Conservation (phyloP, 92 coral and sea anemone species). For the Bergia sp. region DNA sequence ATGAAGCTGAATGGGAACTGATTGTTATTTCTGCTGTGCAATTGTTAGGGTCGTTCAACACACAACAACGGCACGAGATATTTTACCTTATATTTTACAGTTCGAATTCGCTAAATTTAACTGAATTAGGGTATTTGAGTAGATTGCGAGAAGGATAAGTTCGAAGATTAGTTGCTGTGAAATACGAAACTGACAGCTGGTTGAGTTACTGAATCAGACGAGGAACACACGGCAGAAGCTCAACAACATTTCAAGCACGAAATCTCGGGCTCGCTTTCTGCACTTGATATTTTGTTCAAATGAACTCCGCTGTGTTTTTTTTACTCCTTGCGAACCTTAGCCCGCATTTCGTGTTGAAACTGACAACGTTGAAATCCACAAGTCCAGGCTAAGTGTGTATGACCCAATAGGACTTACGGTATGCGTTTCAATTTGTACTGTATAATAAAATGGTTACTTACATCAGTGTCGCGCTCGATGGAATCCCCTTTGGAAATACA, state of each 20-base stretch:
- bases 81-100: conserved; percentile 2
- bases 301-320: background rate
- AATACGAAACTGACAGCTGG: conserved; percentile 35
- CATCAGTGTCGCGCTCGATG: conserved; percentile 24
- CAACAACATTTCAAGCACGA: conserved; percentile 33
- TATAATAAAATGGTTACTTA: conserved; percentile 29
- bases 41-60: conserved; percentile 35
- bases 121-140: conserved; percentile 31
- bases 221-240: conserved; percentile 12
- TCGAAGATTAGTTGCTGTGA: conserved; percentile 12
- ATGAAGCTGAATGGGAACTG: conserved; percentile 27
- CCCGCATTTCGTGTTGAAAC: conserved; percentile 1
- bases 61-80: conserved; percentile 14
- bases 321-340: background rate
- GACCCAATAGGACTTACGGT: conserved; percentile 1
- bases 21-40: conserved; percentile 37
- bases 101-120: conserved; percentile 2
- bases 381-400: background rate
- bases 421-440: conserved; percentile 35
- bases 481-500: conserved; percentile 46
- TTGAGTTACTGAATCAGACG: conserved; percentile 12
- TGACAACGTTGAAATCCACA: conserved; percentile 28
- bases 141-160: conserved; percentile 41
- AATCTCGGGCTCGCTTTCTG: background rate
- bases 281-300: background rate